Conservation (phyloP, 2,113 vertebrate species). For the Rhynchomys soricoides region DNA sequence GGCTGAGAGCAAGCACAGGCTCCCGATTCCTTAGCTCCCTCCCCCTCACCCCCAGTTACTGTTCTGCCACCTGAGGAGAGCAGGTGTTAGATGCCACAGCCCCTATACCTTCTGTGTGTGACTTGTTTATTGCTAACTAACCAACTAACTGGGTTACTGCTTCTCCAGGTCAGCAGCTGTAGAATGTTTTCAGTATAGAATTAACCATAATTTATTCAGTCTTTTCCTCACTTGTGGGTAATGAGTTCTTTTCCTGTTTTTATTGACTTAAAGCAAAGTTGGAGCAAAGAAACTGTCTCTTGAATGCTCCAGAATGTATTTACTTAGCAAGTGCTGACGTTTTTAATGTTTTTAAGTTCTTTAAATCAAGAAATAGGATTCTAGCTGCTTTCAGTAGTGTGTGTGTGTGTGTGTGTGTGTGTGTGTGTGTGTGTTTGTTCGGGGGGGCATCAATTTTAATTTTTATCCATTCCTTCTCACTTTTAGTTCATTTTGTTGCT, state of each 20-base stretch:
- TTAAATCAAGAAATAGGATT: constrained; percentile 11
- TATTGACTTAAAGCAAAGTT: neutral
- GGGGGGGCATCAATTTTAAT: constrained; percentile 4
- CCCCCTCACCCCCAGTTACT: accelerated
- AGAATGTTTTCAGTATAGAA: neutral
- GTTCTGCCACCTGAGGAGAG: neutral
- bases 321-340: constrained; percentile 16
- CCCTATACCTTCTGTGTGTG: neutral
- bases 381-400: neutral
- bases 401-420: too few relatives aligned
- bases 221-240: neutral
- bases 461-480: constrained; percentile 7
- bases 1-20: neutral
- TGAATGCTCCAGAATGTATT: neutral
- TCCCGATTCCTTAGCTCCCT: neutral
- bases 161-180: neutral
- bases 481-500: constrained; percentile 32
- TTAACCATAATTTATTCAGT: neutral
- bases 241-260: neutral
- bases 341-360: constrained; percentile 37
- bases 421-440: too few relatives aligned
- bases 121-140: neutral
- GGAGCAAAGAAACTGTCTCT: neutral
- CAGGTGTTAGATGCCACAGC: neutral
- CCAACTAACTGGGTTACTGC: neutral